Conservation (phyloP, 1,140 invertebrate genomes). For the Saxidomus purpurata region DNA sequence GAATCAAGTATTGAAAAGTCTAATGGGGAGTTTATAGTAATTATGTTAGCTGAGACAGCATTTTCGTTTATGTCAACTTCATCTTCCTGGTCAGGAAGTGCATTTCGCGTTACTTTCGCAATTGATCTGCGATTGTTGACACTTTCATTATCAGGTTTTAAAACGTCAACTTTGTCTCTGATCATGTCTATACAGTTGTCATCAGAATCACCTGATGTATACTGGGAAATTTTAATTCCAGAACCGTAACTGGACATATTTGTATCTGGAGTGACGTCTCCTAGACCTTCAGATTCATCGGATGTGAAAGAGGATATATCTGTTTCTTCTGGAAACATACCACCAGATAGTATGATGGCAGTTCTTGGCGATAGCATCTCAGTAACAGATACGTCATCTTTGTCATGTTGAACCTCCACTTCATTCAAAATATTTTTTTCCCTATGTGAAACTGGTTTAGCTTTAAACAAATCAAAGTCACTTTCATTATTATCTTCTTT, state of each 20-base stretch:
- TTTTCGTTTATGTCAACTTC: background rate
- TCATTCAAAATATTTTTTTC: background rate
- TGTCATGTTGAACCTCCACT: background rate
- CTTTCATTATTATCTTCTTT: background rate
- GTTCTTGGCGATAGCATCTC: conserved; percentile 46
- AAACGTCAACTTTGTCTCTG: background rate
- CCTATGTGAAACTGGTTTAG: background rate
- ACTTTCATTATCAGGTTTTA: background rate
- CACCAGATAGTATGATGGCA: conserved; percentile 12
- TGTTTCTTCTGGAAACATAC: conserved; percentile 44
- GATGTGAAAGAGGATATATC: background rate
- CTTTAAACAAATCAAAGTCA: background rate
- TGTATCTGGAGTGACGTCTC: background rate
- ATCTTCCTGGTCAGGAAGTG: background rate
- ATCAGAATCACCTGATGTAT: conserved; percentile 62
- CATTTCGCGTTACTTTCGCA: background rate
- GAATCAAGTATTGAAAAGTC: conserved; percentile 40
- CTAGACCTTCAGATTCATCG: background rate
- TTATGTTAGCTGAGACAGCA: background rate
- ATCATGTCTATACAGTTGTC: background rate
- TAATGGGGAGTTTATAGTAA: conserved; percentile 44
- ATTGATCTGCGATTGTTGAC: background rate
- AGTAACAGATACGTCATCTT: conserved; percentile 8
- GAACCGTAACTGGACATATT: conserved; percentile 48
- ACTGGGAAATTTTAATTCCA: conserved; percentile 41